These are phyloP conservation scores for Cinclus cinclus DNA, from an alignment of 2,113 vertebrate species.

Conservation along the genomic window DNA sequence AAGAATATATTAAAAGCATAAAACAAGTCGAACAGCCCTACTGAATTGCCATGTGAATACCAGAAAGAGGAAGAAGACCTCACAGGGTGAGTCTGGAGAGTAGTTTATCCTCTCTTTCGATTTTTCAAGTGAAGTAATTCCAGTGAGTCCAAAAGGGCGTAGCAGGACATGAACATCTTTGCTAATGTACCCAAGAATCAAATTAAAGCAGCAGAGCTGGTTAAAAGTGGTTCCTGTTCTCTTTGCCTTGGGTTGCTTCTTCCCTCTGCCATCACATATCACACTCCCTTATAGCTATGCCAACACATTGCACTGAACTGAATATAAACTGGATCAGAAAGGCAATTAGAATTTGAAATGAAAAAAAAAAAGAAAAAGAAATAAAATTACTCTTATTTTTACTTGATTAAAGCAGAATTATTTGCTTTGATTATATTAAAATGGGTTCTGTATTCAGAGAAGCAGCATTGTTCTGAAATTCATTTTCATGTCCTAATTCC, in stretches of 20 bases:
- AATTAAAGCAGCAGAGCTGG: background rate
- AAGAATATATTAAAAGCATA: background rate
- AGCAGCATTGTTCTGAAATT: background rate
- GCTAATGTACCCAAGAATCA: background rate
- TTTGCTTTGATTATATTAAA: background rate
- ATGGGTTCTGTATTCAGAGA: background rate
- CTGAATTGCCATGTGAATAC: background rate
- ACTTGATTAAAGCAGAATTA: background rate
- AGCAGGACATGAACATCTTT: background rate
- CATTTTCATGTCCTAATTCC: background rate
- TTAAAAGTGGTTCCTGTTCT: background rate
- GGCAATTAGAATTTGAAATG: background rate
- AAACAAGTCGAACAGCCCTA: background rate
- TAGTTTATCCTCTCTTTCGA: background rate
- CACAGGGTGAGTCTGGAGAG: background rate
- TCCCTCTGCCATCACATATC: background rate
- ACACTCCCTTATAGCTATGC: background rate
- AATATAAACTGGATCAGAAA: background rate
- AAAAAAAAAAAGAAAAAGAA: background rate
- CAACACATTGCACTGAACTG: background rate
- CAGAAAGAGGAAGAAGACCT: background rate
- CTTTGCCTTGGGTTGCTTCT: background rate
- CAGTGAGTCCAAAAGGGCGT: background rate
- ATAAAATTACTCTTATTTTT: background rate
- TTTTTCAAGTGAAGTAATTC: background rate